phyloP scores from a whole-genome alignment of 2,888 invertebrate species.

The Chloroclysta siterata region DNA sequence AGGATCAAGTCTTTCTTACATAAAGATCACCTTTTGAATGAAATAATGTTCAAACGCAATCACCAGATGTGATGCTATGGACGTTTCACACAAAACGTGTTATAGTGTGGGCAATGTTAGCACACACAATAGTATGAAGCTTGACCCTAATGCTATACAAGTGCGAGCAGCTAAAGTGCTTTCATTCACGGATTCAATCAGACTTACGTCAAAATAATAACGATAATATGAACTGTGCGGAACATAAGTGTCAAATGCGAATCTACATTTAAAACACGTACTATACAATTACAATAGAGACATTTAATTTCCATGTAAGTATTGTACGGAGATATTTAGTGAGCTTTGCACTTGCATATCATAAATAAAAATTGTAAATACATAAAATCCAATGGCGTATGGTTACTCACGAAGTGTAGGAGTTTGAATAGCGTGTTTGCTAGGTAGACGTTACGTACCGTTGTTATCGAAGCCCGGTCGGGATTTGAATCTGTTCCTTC shows the following conservation, averaged over 20 bases:
- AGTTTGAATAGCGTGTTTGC: conserved; percentile 44
- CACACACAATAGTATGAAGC: conserved; percentile 3
- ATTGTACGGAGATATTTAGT: conserved; percentile 71
- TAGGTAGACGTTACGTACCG: conserved; percentile 39
- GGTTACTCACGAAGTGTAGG: conserved; percentile 53
- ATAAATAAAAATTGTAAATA: conserved; percentile 76
- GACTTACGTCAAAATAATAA: conserved; percentile 27
- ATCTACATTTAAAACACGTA: conserved; percentile 54
- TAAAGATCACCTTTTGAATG: conserved; percentile 3
- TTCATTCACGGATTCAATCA: conserved; percentile 62
- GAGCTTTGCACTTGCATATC: conserved; percentile 86
- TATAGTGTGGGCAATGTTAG: conserved; percentile 1
- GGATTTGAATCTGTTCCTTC: conserved; percentile 27
- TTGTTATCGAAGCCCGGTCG: conserved; percentile 33
- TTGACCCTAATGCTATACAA: conserved; percentile 71
- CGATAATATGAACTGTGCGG: conserved; percentile 50
- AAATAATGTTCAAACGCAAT: background rate
- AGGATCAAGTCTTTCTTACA: conserved; percentile 11
- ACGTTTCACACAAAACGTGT: conserved; percentile 8
- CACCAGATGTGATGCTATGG: background rate
- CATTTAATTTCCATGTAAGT: conserved; percentile 56
- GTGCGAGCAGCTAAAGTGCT: conserved; percentile 81
- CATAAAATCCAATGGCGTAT: conserved; percentile 57
- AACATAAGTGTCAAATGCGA: conserved; percentile 23
- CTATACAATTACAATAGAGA: conserved; percentile 48